A percentile compares a stretch with the other conserved stretches of the same genome.
Evolutionary conservation across 2,797 vertebrate genomes (phyloP).

Genomic region (Sandelia bainsii): DNA sequence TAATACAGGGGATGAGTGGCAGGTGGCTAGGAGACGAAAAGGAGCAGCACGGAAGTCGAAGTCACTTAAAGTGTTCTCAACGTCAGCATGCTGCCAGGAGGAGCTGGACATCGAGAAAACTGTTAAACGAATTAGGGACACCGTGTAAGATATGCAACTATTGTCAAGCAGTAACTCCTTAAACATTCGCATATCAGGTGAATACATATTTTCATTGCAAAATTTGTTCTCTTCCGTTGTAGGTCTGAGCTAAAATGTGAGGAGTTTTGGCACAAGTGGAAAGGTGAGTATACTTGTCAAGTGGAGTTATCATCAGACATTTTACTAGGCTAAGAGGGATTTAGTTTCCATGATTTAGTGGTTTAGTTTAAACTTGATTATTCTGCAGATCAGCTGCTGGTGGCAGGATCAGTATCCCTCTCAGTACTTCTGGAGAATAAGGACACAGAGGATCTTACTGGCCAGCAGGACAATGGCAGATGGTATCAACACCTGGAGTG

Average conservation of each 20-base stretch:
- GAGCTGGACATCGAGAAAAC: constrained; percentile 66
- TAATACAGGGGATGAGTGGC: constrained; percentile 76
- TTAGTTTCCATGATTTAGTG: constrained; percentile 1
- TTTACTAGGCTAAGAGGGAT: neutral
- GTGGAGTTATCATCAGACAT: neutral
- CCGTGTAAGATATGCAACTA: constrained; percentile 68
- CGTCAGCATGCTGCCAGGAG: constrained; percentile 28
- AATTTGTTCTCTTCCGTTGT: constrained; percentile 5
- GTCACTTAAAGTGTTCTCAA: neutral
- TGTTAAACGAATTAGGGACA: constrained; percentile 72
- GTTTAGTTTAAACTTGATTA: neutral
- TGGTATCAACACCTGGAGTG: constrained; percentile 70
- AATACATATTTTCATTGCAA: neutral
- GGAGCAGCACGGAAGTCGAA: constrained; percentile 61
- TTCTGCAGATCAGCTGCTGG: constrained; percentile 58
- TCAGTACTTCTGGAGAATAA: constrained; percentile 5
- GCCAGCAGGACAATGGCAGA: constrained; percentile 10
- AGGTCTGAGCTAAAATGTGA: constrained; percentile 87
- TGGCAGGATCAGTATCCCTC: constrained; percentile 25
- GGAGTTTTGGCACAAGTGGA: constrained; percentile 85
- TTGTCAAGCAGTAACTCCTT: neutral
- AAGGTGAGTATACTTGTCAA: constrained; percentile 64
- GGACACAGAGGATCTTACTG: constrained; percentile 11
- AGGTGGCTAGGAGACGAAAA: constrained; percentile 78
- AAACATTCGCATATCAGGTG: neutral